Evolutionary conservation across 2,888 invertebrate genomes (phyloP).

Genomic region (Synergus umbraculus): DNA sequence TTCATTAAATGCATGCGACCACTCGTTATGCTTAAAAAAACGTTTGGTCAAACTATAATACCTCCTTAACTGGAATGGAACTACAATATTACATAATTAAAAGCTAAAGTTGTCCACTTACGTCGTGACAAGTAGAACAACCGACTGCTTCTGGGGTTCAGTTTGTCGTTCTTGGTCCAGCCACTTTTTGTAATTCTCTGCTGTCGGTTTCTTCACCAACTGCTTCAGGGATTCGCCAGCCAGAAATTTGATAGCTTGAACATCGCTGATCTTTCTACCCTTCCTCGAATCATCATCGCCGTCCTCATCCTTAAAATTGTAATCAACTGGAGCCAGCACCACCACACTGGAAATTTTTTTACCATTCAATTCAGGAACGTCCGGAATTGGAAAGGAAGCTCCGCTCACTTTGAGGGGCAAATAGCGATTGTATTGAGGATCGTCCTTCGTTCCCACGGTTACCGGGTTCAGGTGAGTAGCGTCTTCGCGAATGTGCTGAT

Average conservation of each 20-base stretch:
- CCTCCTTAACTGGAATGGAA: no score
- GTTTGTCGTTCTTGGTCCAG: constrained; percentile 87
- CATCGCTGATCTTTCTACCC: constrained; percentile 80
- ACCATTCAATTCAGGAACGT: constrained; percentile 86
- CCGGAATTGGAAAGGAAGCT: constrained; percentile 90
- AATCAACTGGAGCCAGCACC: constrained; percentile 89
- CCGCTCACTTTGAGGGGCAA: constrained; percentile 91
- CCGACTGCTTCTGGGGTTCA: constrained; percentile 87
- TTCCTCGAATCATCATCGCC: constrained; percentile 67
- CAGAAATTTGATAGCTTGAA: constrained; percentile 85
- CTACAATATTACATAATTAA: no score
- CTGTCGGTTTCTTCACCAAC: constrained; percentile 86
- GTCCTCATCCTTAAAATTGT: constrained; percentile 79
- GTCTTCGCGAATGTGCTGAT: constrained; percentile 85
- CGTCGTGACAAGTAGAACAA: constrained; percentile 90
- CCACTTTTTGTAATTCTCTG: constrained; percentile 89
- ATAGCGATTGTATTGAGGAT: constrained; percentile 88
- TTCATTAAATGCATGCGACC: no score
- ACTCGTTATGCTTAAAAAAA: no score
- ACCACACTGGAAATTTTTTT: constrained; percentile 91
- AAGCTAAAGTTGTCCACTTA: constrained; percentile 77
- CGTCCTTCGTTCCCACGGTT: constrained; percentile 79
- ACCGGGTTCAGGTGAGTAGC: constrained; percentile 88
- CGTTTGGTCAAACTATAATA: no score
- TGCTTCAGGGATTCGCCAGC: constrained; percentile 88